Evolutionary conservation across 2,113 vertebrate genomes (phyloP).

Genomic region (Sinocyclocheilus grahami): DNA sequence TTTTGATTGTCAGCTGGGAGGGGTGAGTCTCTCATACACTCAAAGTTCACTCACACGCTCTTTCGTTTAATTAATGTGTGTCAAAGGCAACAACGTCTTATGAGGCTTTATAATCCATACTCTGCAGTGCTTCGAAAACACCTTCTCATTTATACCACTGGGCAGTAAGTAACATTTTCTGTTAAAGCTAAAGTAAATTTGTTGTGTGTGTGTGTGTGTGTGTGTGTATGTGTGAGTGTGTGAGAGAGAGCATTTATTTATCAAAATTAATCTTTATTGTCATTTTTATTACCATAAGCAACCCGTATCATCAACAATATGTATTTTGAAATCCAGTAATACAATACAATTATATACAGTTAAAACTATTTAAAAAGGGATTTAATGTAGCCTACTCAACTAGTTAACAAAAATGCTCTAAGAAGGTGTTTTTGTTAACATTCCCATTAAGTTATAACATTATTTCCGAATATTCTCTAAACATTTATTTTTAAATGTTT

Average conservation of each 20-base stretch:
- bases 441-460: too few relatives aligned
- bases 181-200: not conserved
- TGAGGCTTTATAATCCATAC: not conserved
- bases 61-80: slow-evolving; percentile 5
- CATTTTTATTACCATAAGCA: not conserved
- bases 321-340: not conserved
- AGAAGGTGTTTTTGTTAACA: too few relatives aligned
- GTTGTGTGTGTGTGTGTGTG: not conserved
- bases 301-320: not conserved
- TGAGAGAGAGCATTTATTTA: not conserved
- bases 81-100: not conserved
- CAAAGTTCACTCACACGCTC: not conserved
- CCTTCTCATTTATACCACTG: too few relatives aligned
- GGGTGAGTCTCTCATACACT: not conserved
- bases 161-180: not conserved
- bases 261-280: too few relatives aligned
- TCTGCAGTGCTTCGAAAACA: not conserved
- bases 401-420: too few relatives aligned
- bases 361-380: not conserved
- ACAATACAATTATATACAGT: not conserved
- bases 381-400: not conserved
- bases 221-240: not conserved
- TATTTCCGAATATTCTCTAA: too few relatives aligned
- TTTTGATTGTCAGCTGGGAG: slow-evolving; percentile 17
- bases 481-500: too few relatives aligned